A percentile compares a stretch with the other conserved stretches of the same genome.
Evolutionary conservation across 2,797 vertebrate species (phyloP).

Genomic region (Xenentodon cancila): DNA sequence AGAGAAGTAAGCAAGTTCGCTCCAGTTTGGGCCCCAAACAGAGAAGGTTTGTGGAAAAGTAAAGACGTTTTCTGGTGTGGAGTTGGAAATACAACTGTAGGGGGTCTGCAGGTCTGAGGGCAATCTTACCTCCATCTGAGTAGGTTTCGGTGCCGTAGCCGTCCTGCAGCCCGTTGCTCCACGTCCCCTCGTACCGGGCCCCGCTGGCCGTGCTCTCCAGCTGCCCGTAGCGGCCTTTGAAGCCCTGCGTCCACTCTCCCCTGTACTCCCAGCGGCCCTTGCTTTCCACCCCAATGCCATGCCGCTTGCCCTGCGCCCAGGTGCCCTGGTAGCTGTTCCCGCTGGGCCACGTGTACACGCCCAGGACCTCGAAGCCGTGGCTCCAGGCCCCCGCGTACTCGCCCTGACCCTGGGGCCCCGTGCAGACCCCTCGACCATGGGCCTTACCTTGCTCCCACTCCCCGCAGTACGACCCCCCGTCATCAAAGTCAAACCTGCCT

Average conservation of each 20-base stretch:
- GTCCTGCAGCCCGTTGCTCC: slow-evolving; percentile 98
- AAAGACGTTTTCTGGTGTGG: slow-evolving; percentile 7
- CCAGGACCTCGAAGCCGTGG: slow-evolving; percentile 97
- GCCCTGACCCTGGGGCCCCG: slow-evolving; percentile 97
- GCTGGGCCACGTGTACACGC: slow-evolving; percentile 98
- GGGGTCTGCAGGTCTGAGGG: background rate
- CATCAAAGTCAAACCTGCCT: slow-evolving; percentile 99
- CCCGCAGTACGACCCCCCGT: slow-evolving; percentile 99
- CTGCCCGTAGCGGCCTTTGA: slow-evolving; percentile 97
- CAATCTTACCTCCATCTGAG: slow-evolving; percentile 93
- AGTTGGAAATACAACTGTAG: background rate
- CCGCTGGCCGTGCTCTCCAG: slow-evolving; percentile 93
- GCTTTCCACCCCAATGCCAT: slow-evolving; percentile 96
- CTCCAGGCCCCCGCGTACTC: slow-evolving; percentile 97
- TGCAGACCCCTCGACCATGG: slow-evolving; percentile 96
- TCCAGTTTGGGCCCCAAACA: slow-evolving; percentile 32
- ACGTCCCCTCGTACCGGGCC: slow-evolving; percentile 95
- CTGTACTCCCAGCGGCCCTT: slow-evolving; percentile 98
- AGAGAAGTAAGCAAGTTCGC: slow-evolving; percentile 33
- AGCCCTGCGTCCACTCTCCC: slow-evolving; percentile 98
- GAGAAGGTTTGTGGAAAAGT: slow-evolving; percentile 8
- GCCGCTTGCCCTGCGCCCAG: slow-evolving; percentile 98
- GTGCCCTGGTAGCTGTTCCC: slow-evolving; percentile 98
- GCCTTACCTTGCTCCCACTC: slow-evolving; percentile 99
- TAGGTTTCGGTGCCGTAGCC: slow-evolving; percentile 98